A percentile compares a stretch with the other conserved stretches of the same genome.
phyloP scores from a whole-genome alignment of 2,888 invertebrate genomes.

The Plebejus anna region DNA sequence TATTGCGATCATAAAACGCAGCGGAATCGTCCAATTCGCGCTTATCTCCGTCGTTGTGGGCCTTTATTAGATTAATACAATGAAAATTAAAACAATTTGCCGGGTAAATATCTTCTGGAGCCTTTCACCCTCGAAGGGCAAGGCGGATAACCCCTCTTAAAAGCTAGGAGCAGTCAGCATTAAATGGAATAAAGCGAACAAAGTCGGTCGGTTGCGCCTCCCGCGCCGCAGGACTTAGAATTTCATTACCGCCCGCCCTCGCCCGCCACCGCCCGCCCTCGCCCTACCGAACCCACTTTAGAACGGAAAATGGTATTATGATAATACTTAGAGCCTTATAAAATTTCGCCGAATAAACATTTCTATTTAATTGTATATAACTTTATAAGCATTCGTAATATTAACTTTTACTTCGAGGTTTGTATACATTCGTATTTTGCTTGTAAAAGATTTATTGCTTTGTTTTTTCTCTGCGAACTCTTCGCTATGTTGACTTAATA shows the following conservation, averaged over 20 bases:
- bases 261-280: conserved; percentile 59
- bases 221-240: conserved; percentile 62
- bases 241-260: conserved; percentile 72
- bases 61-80: conserved; percentile 78
- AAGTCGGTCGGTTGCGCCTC: conserved; percentile 71
- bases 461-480: conserved; percentile 28
- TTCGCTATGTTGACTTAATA: not conserved
- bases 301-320: conserved; percentile 77
- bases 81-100: conserved; percentile 81
- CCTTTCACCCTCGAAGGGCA: conserved; percentile 76
- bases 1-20: conserved; percentile 63
- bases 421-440: conserved; percentile 23
- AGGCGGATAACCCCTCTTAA: conserved; percentile 79
- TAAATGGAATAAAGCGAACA: conserved; percentile 79
- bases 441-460: conserved; percentile 30
- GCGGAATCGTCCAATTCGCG: conserved; percentile 61
- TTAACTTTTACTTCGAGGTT: conserved; percentile 43
- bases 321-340: conserved; percentile 76
- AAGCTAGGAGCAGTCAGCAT: conserved; percentile 80
- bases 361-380: conserved; percentile 70
- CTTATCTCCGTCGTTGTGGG: conserved; percentile 73
- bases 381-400: conserved; percentile 42
- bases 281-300: conserved; percentile 73
- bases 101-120: conserved; percentile 80
- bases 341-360: conserved; percentile 75